Evolutionary conservation across 2,888 invertebrate species (phyloP).

Genomic region (Acanthoscelides obtectus): DNA sequence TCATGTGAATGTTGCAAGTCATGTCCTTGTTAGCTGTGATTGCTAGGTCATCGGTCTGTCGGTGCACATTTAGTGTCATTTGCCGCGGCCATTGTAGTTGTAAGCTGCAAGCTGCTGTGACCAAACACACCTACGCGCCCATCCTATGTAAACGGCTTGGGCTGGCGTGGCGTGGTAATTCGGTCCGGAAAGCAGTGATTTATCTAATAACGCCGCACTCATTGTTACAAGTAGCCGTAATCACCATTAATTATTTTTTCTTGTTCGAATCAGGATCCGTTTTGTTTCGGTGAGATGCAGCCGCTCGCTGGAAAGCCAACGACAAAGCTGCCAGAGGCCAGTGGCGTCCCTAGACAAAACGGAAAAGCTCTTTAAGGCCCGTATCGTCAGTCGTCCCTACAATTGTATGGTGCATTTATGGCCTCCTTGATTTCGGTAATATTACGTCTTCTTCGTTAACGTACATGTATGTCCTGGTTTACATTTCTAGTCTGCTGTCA

Average conservation of each 20-base stretch:
- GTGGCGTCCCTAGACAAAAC: not conserved
- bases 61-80: not conserved
- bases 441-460: no score
- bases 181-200: constrained; percentile 41
- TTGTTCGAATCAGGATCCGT: constrained; percentile 6
- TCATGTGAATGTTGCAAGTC: no score
- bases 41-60: not conserved
- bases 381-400: no score
- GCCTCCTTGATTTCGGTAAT: no score
- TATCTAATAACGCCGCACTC: constrained; percentile 36
- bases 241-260: constrained; percentile 22
- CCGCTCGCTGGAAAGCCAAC: not conserved
- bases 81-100: not conserved
- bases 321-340: not conserved
- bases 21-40: no score
- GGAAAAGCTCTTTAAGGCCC: no score
- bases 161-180: constrained; percentile 28
- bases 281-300: not conserved
- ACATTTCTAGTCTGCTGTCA: no score
- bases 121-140: not conserved
- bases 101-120: not conserved
- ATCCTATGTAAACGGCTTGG: not conserved
- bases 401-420: no score
- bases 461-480: no score
- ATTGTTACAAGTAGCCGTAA: constrained; percentile 38